Conservation (phyloP, 2,113 vertebrate species). For the Poecilia latipinna region DNA sequence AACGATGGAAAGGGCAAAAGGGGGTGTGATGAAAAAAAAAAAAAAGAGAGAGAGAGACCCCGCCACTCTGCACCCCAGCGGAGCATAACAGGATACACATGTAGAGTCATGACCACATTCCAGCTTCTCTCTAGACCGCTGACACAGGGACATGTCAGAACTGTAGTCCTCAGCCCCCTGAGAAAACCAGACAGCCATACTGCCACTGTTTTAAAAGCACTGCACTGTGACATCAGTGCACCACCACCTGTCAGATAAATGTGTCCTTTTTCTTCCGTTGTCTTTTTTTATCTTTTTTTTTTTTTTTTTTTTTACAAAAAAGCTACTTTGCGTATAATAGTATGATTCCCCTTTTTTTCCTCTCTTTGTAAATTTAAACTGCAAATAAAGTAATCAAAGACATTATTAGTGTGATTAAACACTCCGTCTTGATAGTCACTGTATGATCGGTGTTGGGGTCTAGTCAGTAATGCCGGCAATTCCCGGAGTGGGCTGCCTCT, state of each 20-base stretch:
- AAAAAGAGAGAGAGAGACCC: constrained; percentile 27
- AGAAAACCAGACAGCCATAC: constrained; percentile 42
- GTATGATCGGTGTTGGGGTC: no score
- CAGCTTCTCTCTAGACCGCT: constrained; percentile 55
- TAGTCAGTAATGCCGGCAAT: no score
- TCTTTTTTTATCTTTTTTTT: not conserved
- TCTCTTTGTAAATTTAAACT: no score
- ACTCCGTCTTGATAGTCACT: no score
- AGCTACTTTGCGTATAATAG: not conserved
- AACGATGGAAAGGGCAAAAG: constrained; percentile 3
- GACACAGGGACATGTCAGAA: constrained; percentile 68
- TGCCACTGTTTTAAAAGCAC: constrained; percentile 46
- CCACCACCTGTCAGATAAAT: constrained; percentile 26
- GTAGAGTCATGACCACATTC: constrained; percentile 73
- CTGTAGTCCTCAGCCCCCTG: constrained; percentile 47
- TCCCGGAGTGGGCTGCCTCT: no score
- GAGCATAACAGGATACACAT: constrained; percentile 55
- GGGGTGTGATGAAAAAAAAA: not conserved
- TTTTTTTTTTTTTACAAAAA: not conserved
- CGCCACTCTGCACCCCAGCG: constrained; percentile 44
- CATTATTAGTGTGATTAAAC: no score
- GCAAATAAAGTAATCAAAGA: no score
- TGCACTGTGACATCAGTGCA: constrained; percentile 22
- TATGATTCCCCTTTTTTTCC: not conserved
- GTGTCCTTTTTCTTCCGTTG: not conserved